Base-by-base conservation (phyloP, 2,113 vertebrate species). In the Rutilus rutilus region DNA sequence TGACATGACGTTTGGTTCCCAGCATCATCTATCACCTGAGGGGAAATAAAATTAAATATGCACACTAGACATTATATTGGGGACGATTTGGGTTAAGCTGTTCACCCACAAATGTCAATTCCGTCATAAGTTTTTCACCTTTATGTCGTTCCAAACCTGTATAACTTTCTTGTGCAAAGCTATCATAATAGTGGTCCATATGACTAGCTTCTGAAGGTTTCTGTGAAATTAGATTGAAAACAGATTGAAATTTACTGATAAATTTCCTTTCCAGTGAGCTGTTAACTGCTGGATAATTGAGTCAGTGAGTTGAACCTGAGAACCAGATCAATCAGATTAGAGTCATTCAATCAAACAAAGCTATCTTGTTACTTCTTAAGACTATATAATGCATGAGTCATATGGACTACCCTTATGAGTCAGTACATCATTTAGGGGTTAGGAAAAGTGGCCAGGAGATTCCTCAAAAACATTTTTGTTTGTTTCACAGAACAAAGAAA, bases 1-100 rank as follows among this genome's bases (percentile, higher is more conserved):
- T 97, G 96, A 54, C 97, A 99, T 0, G 96, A 97, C 0, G 97
- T 99, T 91, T 98, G 97, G 91, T 99, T 99, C 52, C 97, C 97
- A 21, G 97, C 95, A 0, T 99, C 95, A 0, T 98, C 97, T 89
- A 98, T 96, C 7, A 98, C 95, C 97, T 99, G 92, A 11, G 10
- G 0, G 2, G 73, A 64, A 9, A 45, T 77, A 67, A 59, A 60
- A 42, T 23, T 14, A 39, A 59, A 6, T 42, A 6, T 60, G 33
- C 17, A 36, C 36, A 42, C 21, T 23, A 42, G 36, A 23, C 36
- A 71, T 71, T 71, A 71, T n/a, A 42, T 42, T 42, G 21, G 67
- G 33, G 33, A 71, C 6, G 17, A 21, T 54, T 54, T 54, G 52
- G 52, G 5, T 54, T 19, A 23, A 71, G 9, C 67, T 23, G 19